A percentile compares a stretch with the other conserved stretches of the same genome.
phyloP scores from a whole-genome alignment of 2,888 invertebrate genomes.

The Amphimallon solstitiale region DNA sequence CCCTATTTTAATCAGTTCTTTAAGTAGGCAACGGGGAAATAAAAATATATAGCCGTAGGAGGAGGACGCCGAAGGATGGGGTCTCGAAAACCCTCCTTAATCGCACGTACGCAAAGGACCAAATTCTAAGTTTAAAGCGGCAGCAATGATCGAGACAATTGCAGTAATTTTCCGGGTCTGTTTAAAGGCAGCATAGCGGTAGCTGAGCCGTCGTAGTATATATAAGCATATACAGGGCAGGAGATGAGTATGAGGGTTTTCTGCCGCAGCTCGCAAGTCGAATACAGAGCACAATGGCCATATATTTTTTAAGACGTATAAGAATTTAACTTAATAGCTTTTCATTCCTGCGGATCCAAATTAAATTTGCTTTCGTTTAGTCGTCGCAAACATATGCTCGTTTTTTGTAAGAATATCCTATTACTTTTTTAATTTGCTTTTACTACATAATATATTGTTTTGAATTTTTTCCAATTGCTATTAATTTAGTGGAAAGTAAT shows the following conservation, averaged over 20 bases:
- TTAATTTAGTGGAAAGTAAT: no score
- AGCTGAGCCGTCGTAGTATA: conserved; percentile 35
- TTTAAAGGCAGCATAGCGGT: conserved; percentile 47
- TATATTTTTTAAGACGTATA: conserved; percentile 59
- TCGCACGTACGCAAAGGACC: conserved; percentile 45
- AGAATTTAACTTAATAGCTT: conserved; percentile 60
- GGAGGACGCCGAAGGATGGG: conserved; percentile 45
- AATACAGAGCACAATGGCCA: conserved; percentile 52
- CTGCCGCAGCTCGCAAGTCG: conserved; percentile 19
- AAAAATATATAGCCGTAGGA: conserved; percentile 62
- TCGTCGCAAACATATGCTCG: conserved; percentile 23
- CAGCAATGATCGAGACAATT: conserved; percentile 63
- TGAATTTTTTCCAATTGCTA: no score
- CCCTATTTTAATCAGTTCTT: conserved; percentile 64
- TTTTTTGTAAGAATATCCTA: not conserved
- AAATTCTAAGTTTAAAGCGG: conserved; percentile 51
- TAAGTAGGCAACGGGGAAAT: conserved; percentile 64
- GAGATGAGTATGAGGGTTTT: conserved; percentile 34
- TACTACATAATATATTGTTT: no score
- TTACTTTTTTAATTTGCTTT: no score
- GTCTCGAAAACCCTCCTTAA: conserved; percentile 42
- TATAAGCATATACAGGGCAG: conserved; percentile 46
- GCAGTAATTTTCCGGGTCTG: conserved; percentile 61
- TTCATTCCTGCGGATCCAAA: conserved; percentile 57
- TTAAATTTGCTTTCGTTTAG: conserved; percentile 55